Evolutionary conservation across 92 coral and sea anemone species (phyloP).

Genomic region (Heliopora coerulea): DNA sequence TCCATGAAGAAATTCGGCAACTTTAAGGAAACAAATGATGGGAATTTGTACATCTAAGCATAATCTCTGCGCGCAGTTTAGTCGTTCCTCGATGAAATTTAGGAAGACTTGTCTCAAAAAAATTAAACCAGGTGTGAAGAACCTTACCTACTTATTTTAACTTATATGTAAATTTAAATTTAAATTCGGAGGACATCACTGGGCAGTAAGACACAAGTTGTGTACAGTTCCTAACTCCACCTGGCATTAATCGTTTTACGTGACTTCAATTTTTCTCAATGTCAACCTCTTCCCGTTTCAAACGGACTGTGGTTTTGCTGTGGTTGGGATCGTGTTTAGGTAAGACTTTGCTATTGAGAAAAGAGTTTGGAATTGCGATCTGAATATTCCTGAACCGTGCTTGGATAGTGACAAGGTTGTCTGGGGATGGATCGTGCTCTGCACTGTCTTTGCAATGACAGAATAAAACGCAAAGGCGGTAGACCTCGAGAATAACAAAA

Average conservation of each 20-base stretch:
- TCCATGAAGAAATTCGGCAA: too few species aligned
- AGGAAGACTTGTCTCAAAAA: too few species aligned
- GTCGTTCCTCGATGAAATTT: too few species aligned
- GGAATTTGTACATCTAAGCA: too few species aligned
- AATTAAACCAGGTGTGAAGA: too few species aligned
- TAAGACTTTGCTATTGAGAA: constrained; percentile 7
- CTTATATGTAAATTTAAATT: too few species aligned
- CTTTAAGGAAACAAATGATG: too few species aligned
- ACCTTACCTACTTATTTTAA: too few species aligned
- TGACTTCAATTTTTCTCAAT: not conserved
- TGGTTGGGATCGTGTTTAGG: not conserved
- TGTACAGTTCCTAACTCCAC: too few species aligned
- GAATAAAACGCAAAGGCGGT: constrained; percentile 80
- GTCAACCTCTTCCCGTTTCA: not conserved
- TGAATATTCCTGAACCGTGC: constrained; percentile 85
- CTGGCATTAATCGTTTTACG: too few species aligned
- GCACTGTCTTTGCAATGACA: constrained; percentile 90
- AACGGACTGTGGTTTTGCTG: not conserved
- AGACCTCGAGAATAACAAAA: constrained; percentile 77
- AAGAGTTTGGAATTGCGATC: constrained; percentile 74
- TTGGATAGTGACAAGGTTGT: constrained; percentile 71
- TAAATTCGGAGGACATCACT: too few species aligned
- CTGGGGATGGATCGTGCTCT: constrained; percentile 96
- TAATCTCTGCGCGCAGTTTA: too few species aligned
- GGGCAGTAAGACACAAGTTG: not conserved